phyloP scores from a whole-genome alignment of 2,888 invertebrate genomes.

The Agrotis ipsilon region DNA sequence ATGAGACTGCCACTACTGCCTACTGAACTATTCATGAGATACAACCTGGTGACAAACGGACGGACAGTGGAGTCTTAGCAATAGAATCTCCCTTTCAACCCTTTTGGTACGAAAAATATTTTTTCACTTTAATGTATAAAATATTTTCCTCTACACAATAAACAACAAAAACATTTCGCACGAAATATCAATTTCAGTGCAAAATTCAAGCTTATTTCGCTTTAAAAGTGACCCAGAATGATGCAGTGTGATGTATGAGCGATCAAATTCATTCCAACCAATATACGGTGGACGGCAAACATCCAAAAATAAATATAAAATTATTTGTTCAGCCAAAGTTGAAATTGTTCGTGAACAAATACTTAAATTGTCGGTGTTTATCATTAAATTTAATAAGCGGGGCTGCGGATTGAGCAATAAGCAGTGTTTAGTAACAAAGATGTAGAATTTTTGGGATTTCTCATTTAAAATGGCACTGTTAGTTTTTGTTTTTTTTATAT shows the following conservation, averaged over 20 bases:
- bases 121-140: too few relatives aligned
- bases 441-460: slow-evolving; percentile 11
- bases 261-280: slow-evolving; percentile 52
- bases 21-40: too few relatives aligned
- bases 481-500: background rate
- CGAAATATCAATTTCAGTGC: background rate
- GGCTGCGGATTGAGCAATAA: slow-evolving; percentile 59
- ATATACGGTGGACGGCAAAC: slow-evolving; percentile 8
- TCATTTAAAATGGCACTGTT: background rate
- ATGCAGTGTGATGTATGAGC: slow-evolving; percentile 68
- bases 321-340: slow-evolving; percentile 58
- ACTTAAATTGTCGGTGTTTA: slow-evolving; percentile 63
- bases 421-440: slow-evolving; percentile 50
- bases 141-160: background rate
- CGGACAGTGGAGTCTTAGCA: too few relatives aligned
- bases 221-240: slow-evolving; percentile 44
- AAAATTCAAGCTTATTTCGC: slow-evolving; percentile 22
- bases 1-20: too few relatives aligned
- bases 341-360: slow-evolving; percentile 67
- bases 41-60: too few relatives aligned
- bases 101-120: too few relatives aligned
- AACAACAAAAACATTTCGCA: background rate
- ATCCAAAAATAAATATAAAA: slow-evolving; percentile 25
- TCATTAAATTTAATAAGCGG: slow-evolving; percentile 70
- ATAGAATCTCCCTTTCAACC: too few relatives aligned